Evolutionary conservation across 2,797 vertebrate species (phyloP).

Genomic region (Arctocebus calabarensis): DNA sequence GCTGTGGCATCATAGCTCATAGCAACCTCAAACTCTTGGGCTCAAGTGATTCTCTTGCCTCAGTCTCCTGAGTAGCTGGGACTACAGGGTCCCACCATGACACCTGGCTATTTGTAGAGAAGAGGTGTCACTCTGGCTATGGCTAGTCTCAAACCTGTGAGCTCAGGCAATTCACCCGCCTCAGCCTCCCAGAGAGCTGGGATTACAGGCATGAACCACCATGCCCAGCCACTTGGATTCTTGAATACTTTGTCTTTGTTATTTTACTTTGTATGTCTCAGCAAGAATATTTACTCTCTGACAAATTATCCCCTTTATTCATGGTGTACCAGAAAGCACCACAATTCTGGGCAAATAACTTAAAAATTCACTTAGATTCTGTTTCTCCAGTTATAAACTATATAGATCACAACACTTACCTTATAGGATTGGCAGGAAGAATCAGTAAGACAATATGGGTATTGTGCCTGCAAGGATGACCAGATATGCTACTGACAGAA

Average conservation of each 20-base stretch:
- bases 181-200: too few relatives aligned
- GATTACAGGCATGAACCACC: too few relatives aligned
- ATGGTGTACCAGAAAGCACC: not conserved
- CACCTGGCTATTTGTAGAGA: too few relatives aligned
- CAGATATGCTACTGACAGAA: not conserved
- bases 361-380: not conserved
- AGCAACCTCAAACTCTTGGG: too few relatives aligned
- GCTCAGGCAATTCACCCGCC: too few relatives aligned
- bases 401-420: not conserved
- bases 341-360: not conserved
- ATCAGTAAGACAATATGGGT: not conserved
- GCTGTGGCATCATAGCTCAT: too few relatives aligned
- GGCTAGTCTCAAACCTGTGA: too few relatives aligned
- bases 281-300: not conserved
- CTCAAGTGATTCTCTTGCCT: too few relatives aligned
- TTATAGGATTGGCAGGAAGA: not conserved
- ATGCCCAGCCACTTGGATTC: not conserved
- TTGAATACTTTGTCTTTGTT: not conserved
- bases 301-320: not conserved
- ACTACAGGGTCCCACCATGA: too few relatives aligned
- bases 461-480: not conserved
- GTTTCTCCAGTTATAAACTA: not conserved
- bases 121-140: too few relatives aligned
- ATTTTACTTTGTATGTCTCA: not conserved
- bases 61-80: too few relatives aligned